Conservation (phyloP, 2,888 invertebrate species). For the Cinara cedri region DNA sequence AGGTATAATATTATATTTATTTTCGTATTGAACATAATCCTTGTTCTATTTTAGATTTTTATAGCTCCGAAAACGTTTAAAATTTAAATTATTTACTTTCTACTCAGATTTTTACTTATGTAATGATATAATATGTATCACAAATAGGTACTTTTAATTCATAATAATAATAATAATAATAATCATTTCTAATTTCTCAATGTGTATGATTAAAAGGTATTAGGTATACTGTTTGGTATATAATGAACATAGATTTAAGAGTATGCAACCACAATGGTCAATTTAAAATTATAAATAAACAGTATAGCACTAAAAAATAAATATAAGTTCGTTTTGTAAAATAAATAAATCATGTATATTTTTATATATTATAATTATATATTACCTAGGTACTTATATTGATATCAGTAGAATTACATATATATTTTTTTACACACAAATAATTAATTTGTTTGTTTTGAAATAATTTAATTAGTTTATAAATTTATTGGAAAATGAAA, state of each 20-base stretch:
- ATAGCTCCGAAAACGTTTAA: too few relatives aligned
- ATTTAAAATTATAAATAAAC: background rate
- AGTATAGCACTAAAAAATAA: constrained; percentile 9
- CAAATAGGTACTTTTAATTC: too few relatives aligned
- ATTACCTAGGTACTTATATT: constrained; percentile 1
- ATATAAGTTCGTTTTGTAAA: background rate
- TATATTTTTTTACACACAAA: constrained; percentile 17
- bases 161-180: too few relatives aligned
- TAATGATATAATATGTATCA: too few relatives aligned
- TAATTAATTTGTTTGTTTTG: constrained; percentile 7
- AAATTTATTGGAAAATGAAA: constrained; percentile 27
- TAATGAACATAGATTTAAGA: background rate
- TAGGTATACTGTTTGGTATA: background rate
- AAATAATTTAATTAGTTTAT: constrained; percentile 9
- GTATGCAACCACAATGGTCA: background rate
- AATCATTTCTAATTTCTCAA: background rate
- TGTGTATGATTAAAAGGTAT: background rate
- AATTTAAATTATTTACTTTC: too few relatives aligned
- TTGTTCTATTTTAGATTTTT: too few relatives aligned
- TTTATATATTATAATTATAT: background rate
- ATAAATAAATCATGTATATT: background rate
- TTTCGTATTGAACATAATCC: too few relatives aligned
- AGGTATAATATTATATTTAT: too few relatives aligned
- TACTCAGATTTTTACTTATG: too few relatives aligned
- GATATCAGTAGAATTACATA: background rate